Evolutionary conservation across 2,888 invertebrate genomes (phyloP).

Genomic region (Dryococelus australis): DNA sequence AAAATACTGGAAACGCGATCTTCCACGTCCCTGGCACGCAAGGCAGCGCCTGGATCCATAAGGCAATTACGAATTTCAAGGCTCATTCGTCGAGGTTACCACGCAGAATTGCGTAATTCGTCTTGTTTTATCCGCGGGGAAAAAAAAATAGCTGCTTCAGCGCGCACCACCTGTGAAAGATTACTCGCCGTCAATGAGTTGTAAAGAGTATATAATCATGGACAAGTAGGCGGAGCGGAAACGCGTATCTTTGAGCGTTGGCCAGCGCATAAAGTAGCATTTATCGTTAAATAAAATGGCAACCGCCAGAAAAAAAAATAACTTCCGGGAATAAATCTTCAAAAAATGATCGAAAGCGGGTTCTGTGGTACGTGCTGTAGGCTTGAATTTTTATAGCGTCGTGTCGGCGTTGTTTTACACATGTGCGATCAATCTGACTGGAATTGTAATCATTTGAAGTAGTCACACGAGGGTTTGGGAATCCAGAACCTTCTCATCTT

Average conservation of each 20-base stretch:
- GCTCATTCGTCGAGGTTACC: neutral
- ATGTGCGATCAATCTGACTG: too few relatives aligned
- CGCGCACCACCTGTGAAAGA: neutral
- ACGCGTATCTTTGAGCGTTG: neutral
- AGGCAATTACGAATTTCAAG: slow-evolving; percentile 11
- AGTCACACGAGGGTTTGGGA: too few relatives aligned
- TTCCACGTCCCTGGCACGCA: neutral
- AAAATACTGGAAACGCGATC: neutral
- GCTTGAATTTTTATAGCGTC: too few relatives aligned
- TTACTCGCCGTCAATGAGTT: neutral
- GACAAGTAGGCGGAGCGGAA: neutral
- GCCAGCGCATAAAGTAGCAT: neutral
- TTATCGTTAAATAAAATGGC: neutral
- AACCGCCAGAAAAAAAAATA: neutral
- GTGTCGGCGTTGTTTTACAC: too few relatives aligned
- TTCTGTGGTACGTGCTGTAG: too few relatives aligned
- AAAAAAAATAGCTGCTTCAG: neutral
- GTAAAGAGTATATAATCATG: slow-evolving; percentile 3
- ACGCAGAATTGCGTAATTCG: neutral
- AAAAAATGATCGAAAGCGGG: too few relatives aligned
- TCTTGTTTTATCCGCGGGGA: neutral
- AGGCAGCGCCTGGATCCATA: neutral
- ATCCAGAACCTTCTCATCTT: too few relatives aligned
- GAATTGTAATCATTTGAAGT: too few relatives aligned
- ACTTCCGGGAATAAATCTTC: neutral